Percentiles rank a stretch among this genome's conserved stretches.
Conservation (phyloP, 2,888 invertebrate species). For the Morpho deidamia region DNA sequence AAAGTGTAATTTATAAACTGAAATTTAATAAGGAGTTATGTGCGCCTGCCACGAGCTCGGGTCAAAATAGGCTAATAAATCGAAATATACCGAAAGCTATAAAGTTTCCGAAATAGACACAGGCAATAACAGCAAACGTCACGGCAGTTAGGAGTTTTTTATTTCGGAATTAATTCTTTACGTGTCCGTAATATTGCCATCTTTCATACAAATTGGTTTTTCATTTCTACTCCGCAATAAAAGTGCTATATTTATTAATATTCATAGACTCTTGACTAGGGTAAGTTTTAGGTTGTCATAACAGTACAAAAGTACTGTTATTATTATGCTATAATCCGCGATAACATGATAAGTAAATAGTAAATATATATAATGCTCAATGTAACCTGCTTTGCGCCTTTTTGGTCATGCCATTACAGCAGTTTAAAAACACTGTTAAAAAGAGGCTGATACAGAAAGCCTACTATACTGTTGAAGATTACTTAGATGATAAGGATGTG, state of each 20-base stretch:
- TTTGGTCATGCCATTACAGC: too few relatives aligned
- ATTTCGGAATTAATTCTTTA: slow-evolving; percentile 37
- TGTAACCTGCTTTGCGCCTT: too few relatives aligned
- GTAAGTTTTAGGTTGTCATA: too few relatives aligned
- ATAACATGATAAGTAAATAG: too few relatives aligned
- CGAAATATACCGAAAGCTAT: slow-evolving; percentile 18
- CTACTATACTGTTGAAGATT: too few relatives aligned
- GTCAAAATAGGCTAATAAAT: slow-evolving; percentile 19
- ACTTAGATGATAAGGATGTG: too few relatives aligned
- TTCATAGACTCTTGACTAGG: neutral
- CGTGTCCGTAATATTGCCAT: slow-evolving; percentile 17
- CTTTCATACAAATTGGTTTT: slow-evolving; percentile 6
- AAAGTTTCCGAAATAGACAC: slow-evolving; percentile 28
- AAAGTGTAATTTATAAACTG: slow-evolving; percentile 16
- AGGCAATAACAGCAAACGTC: slow-evolving; percentile 36
- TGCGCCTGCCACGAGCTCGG: slow-evolving; percentile 10
- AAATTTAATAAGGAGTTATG: slow-evolving; percentile 15
- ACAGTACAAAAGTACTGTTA: too few relatives aligned
- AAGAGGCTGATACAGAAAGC: too few relatives aligned
- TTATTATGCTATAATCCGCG: too few relatives aligned
- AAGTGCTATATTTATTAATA: neutral
- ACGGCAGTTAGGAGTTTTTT: slow-evolving; percentile 39
- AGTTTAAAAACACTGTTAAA: too few relatives aligned
- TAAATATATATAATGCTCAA: too few relatives aligned
- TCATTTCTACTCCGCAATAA: neutral